A percentile compares a stretch with the other conserved stretches of the same genome.
phyloP scores from a whole-genome alignment of 2,888 invertebrate genomes.

The Cephus pygmeus region DNA sequence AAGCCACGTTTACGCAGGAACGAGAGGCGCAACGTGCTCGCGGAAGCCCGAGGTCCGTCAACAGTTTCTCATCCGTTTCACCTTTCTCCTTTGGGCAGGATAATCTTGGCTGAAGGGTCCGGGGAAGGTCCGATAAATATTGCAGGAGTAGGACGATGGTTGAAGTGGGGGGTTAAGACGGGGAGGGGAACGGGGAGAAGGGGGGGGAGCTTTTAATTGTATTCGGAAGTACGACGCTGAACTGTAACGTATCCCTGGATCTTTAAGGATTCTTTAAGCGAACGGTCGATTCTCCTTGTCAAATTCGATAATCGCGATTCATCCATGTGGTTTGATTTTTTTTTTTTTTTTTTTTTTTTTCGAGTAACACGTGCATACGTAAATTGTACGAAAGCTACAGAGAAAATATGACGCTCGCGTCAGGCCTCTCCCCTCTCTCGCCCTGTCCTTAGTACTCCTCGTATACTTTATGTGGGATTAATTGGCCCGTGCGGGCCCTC shows the following conservation, averaged over 20 bases:
- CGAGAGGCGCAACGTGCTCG: constrained; percentile 21
- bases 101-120: not conserved
- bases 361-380: not conserved
- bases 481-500: constrained; percentile 27
- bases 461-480: constrained; percentile 24
- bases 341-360: not conserved
- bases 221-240: not conserved
- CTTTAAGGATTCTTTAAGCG: not conserved
- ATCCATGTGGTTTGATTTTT: not conserved
- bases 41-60: constrained; percentile 13
- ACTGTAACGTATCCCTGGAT: not conserved
- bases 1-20: constrained; percentile 20
- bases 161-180: not conserved
- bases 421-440: not conserved
- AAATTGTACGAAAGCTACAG: not conserved
- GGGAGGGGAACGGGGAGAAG: not conserved
- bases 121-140: not conserved
- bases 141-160: not conserved
- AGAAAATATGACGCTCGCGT: not conserved
- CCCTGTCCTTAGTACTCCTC: not conserved
- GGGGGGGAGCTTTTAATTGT: not conserved
- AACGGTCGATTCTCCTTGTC: too few species aligned
- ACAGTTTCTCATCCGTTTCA: constrained; percentile 20
- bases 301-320: not conserved
- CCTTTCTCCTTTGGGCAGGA: constrained; percentile 4